A percentile compares a stretch with the other conserved stretches of the same genome.
phyloP scores from a whole-genome alignment of 2,797 vertebrate species.

The Octomys mimax region DNA sequence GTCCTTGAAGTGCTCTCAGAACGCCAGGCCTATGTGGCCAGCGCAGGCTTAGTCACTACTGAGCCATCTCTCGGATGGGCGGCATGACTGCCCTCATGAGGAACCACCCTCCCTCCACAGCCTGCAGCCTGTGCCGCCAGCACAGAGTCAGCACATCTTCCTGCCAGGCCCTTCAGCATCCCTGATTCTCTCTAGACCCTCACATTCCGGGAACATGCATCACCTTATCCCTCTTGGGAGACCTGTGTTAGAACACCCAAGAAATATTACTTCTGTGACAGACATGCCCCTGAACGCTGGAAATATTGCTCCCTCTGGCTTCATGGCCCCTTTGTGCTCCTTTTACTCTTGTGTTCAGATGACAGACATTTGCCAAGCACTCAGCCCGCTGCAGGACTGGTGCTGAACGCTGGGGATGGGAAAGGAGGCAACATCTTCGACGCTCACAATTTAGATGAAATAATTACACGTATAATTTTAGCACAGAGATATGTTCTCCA shows the following conservation, averaged over 20 bases:
- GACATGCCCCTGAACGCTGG: not conserved
- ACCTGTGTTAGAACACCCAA: conserved; percentile 55
- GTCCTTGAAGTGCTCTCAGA: not conserved
- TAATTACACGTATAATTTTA: not conserved
- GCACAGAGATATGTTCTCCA: not conserved
- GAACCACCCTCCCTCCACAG: not conserved
- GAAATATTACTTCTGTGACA: conserved; percentile 59
- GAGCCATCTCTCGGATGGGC: too few species aligned
- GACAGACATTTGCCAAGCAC: not conserved
- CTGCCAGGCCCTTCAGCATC: not conserved
- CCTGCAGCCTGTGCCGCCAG: not conserved
- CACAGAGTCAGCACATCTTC: not conserved
- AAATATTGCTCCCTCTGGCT: not conserved
- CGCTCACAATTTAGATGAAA: not conserved
- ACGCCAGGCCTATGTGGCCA: too few species aligned
- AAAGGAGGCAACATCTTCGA: not conserved
- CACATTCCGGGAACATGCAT: conserved; percentile 52
- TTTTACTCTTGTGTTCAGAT: not conserved
- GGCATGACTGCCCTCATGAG: fast-evolving
- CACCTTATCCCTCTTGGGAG: conserved; percentile 9
- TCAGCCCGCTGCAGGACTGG: fast-evolving
- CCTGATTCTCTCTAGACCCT: conserved; percentile 21
- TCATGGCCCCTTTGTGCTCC: not conserved
- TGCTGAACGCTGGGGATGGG: not conserved
- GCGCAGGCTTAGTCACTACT: not conserved